These are phyloP conservation scores for Hippopotamus amphibius DNA, from an alignment of 2,113 vertebrate species.

Conservation along the genomic window DNA sequence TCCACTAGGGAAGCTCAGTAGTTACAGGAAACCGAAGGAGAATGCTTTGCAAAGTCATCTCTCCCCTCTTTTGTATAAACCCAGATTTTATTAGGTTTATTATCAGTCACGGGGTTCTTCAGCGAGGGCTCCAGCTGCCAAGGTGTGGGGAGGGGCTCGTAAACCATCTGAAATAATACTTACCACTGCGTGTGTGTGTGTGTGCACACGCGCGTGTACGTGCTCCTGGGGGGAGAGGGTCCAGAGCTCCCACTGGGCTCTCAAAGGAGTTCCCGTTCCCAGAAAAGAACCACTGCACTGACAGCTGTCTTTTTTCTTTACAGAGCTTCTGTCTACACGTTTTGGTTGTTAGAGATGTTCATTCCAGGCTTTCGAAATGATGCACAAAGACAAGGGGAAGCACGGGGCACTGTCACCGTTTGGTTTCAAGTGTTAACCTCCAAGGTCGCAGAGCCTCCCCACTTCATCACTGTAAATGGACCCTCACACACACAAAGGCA, in stretches of 20 bases:
- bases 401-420: background rate
- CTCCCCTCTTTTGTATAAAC: background rate
- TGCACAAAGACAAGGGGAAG: background rate
- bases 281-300: background rate
- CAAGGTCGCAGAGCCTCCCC: background rate
- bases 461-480: background rate
- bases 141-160: background rate
- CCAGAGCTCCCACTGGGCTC: background rate
- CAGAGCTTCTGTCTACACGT: fast-evolving
- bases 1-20: background rate
- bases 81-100: background rate
- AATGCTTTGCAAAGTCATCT: background rate
- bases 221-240: background rate
- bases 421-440: background rate
- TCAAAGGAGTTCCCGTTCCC: background rate
- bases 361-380: background rate
- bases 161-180: background rate
- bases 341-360: background rate
- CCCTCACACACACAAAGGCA: background rate
- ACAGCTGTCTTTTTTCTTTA: background rate
- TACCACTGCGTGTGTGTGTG: fast-evolving
- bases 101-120: background rate
- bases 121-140: background rate
- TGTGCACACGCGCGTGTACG: background rate
- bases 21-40: slow-evolving; percentile 12